Percentiles rank a stretch among this genome's conserved stretches.
phyloP scores from a whole-genome alignment of 2,113 vertebrate genomes.

The Phylloscopus trochiloides region DNA sequence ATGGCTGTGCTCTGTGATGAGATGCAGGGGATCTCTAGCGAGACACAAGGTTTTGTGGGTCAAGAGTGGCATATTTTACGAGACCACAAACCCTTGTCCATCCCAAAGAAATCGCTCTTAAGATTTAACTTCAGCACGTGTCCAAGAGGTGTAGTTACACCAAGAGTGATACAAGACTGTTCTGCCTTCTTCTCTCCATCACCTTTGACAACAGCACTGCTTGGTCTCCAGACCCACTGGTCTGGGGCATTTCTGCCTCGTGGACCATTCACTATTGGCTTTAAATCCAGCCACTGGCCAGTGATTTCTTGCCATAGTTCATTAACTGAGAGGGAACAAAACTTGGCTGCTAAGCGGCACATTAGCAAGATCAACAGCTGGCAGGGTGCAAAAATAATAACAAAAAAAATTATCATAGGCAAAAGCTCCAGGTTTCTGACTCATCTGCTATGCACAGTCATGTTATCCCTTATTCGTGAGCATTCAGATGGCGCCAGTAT shows the following conservation, averaged over 20 bases:
- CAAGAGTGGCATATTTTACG: not conserved
- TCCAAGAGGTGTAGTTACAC: not conserved
- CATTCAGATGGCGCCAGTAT: conserved; percentile 51
- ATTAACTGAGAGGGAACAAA: conserved; percentile 24
- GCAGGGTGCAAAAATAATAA: conserved; percentile 54
- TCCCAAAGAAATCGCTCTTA: not conserved
- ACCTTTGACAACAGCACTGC: not conserved
- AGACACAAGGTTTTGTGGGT: not conserved
- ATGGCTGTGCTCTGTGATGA: not conserved
- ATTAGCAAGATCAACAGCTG: conserved; percentile 58
- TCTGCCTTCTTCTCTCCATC: not conserved
- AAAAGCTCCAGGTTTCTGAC: conserved; percentile 26
- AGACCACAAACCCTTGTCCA: not conserved
- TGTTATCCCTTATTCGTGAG: conserved; percentile 58
- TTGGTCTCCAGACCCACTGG: not conserved
- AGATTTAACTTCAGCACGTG: not conserved
- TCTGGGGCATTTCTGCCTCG: not conserved
- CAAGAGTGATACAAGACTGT: not conserved
- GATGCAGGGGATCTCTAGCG: not conserved
- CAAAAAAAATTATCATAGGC: conserved; percentile 12
- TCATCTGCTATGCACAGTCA: conserved; percentile 55
- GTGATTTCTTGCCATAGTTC: not conserved
- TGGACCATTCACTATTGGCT: not conserved
- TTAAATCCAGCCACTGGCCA: not conserved
- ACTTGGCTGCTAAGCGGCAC: not conserved